Evolutionary conservation across 2,797 vertebrate species (phyloP).

Genomic region (Fratercula arctica): DNA sequence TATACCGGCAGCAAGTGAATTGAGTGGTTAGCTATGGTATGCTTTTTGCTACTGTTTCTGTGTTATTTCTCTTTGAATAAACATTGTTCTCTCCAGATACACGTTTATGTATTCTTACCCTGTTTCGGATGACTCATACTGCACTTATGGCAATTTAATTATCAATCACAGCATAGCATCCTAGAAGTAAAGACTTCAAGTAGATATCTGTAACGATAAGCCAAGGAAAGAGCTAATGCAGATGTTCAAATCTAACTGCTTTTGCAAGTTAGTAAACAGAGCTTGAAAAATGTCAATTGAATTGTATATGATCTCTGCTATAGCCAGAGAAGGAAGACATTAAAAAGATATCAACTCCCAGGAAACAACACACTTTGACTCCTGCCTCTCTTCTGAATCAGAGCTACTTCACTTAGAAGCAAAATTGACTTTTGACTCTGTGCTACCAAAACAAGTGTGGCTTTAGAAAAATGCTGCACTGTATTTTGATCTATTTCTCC

Average conservation of each 20-base stretch:
- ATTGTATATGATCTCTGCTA: neutral
- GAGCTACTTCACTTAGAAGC: neutral
- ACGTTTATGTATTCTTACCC: neutral
- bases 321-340: neutral
- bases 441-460: neutral
- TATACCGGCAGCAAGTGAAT: neutral
- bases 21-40: neutral
- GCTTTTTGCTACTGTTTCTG: neutral
- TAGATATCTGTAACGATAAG: neutral
- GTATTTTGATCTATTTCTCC: neutral
- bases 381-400: neutral
- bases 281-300: neutral
- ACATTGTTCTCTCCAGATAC: neutral
- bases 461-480: neutral
- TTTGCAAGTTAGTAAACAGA: neutral
- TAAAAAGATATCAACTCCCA: neutral
- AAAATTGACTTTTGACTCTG: neutral
- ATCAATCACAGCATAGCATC: slow-evolving; percentile 5
- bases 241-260: neutral
- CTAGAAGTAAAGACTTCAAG: slow-evolving; percentile 25
- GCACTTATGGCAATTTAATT: neutral
- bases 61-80: slow-evolving; percentile 12
- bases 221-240: neutral
- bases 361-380: neutral
- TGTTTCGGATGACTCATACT: neutral